Percentiles rank a stretch among this genome's conserved stretches.
phyloP scores from a whole-genome alignment of 2,888 invertebrate species.

The Ommatoiulus sabulosus region DNA sequence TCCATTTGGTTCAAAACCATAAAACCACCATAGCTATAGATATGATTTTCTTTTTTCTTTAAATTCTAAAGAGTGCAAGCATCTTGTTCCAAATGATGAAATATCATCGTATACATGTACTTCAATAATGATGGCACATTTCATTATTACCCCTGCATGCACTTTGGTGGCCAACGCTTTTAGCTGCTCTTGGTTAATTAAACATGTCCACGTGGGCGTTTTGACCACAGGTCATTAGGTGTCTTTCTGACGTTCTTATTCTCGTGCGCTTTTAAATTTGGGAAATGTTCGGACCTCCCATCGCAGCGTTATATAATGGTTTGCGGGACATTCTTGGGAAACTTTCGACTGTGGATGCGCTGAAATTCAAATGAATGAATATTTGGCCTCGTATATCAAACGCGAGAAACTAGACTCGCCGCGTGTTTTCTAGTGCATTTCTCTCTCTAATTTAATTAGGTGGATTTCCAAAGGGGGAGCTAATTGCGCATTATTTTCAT shows the following conservation, averaged over 20 bases:
- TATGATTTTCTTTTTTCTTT: too few species aligned
- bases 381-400: background rate
- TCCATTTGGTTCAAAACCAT: too few species aligned
- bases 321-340: background rate
- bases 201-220: background rate
- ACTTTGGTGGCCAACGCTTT: background rate
- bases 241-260: background rate
- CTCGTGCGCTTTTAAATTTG: background rate
- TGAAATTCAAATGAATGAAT: background rate
- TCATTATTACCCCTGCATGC: too few species aligned
- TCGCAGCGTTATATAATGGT: background rate
- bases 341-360: background rate
- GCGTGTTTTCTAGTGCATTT: background rate
- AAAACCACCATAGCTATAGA: too few species aligned
- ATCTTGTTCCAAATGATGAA: too few species aligned
- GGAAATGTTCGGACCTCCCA: background rate
- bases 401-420: background rate
- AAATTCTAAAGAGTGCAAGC: too few species aligned
- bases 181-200: background rate
- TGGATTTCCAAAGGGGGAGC: background rate
- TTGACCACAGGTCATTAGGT: background rate
- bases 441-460: background rate
- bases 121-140: too few species aligned
- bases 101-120: too few species aligned
- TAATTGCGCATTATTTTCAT: background rate